phyloP scores from a whole-genome alignment of 2,797 vertebrate species.

The Gallirallus australis region DNA sequence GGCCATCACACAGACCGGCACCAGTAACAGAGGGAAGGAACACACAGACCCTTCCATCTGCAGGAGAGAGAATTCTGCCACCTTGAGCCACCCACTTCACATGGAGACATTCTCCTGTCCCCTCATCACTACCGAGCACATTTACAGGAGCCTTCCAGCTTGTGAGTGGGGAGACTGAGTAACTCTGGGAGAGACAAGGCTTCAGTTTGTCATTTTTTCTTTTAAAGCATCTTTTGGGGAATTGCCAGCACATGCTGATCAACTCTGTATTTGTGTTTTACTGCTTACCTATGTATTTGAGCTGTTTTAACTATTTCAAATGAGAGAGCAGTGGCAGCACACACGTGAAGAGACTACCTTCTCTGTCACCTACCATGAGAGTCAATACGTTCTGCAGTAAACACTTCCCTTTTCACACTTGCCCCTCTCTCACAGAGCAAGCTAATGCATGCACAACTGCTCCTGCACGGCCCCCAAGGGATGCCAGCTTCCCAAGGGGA shows the following conservation, averaged over 20 bases:
- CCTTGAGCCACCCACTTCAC: not conserved
- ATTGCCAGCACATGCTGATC: not conserved
- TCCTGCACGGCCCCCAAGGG: not conserved
- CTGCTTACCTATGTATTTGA: not conserved
- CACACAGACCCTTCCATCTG: not conserved
- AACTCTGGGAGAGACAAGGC: not conserved
- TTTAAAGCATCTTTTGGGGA: not conserved
- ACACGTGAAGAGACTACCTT: not conserved
- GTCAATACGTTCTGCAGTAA: not conserved
- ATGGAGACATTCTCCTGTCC: not conserved
- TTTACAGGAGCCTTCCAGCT: not conserved
- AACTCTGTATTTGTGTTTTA: not conserved
- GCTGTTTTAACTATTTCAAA: not conserved
- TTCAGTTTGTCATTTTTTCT: not conserved
- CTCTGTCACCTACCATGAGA: not conserved
- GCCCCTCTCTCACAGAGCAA: not conserved
- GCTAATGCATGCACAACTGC: not conserved
- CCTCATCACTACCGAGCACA: not conserved
- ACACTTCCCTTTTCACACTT: not conserved
- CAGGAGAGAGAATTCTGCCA: not conserved
- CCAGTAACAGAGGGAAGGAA: not conserved
- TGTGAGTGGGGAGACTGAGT: not conserved
- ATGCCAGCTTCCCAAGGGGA: not conserved
- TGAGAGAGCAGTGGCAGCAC: fast-evolving
- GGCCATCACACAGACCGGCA: not conserved